A percentile compares a stretch with the other conserved stretches of the same genome.
phyloP scores from a whole-genome alignment of 1,140 invertebrate species.

The Nasonia longicornis region DNA sequence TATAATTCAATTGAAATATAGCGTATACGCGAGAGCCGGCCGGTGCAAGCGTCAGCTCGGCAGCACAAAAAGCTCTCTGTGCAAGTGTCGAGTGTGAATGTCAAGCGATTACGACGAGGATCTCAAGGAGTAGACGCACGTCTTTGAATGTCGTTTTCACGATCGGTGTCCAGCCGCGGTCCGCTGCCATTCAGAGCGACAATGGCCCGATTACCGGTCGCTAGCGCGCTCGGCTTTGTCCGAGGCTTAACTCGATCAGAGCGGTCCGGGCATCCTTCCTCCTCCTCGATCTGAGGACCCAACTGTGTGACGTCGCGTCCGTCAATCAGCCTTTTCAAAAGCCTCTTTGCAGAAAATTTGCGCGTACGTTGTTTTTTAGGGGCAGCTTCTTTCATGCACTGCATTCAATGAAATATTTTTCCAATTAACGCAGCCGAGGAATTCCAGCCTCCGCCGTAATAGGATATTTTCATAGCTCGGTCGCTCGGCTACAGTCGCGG shows the following conservation, averaged over 20 bases:
- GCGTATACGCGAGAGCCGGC: neutral
- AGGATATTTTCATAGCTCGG: constrained; percentile 23
- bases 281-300: neutral
- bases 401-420: neutral
- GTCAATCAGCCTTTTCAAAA: constrained; percentile 39
- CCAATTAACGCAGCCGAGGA: neutral
- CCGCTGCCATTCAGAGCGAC: constrained; percentile 49
- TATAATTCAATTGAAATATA: constrained; percentile 10
- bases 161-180: neutral
- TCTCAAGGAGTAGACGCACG: neutral
- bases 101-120: constrained; percentile 9
- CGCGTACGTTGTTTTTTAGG: constrained; percentile 5
- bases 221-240: constrained; percentile 49
- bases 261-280: no score
- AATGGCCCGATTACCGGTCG: constrained; percentile 53
- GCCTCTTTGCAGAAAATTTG: constrained; percentile 21
- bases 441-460: constrained; percentile 30
- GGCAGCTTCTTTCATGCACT: neutral
- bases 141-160: constrained; percentile 17
- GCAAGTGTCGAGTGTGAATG: constrained; percentile 14
- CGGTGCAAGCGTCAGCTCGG: neutral
- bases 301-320: neutral
- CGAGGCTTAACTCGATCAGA: constrained; percentile 52
- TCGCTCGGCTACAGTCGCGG: constrained; percentile 14
- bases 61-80: constrained; percentile 1